Evolutionary conservation across 2,888 invertebrate genomes (phyloP), one percentile per base, ranked within the genome.

Genomic region (Phortica magna): DNA sequence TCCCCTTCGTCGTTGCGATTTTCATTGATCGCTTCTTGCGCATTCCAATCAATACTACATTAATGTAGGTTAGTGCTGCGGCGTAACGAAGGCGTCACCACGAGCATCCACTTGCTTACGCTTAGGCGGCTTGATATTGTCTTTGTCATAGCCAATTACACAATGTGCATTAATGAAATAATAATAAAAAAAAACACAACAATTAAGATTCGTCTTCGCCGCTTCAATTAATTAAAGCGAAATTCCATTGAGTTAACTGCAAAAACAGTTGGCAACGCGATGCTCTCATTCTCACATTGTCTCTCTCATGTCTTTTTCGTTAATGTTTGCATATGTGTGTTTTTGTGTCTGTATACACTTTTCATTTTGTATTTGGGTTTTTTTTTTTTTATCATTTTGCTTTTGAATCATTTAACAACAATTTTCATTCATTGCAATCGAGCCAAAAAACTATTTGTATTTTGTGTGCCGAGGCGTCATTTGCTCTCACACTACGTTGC

Each of bases 351-450:
- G 73, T 79, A 75, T 73, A 75, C 74, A 71, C 78, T 80, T 80
- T 80, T 79, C 78, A 80, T 31, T 31, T 31, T 31, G 31, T 31
- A 31, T 31, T 31, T 31, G 31, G n/a, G n/a, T 1, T 31, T 31
- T 31, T 31, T 31, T 31, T 31, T 31, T 31, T 31, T 31, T 31
- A 31, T 31, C 31, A 31, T 31, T 31, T 31, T 31, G 31, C 31
- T 31, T 73, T 79, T 76, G 82, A 84, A 83, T 55, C 55, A 55
- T 14, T 55, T 55, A 84, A 86, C 87, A 88, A 85, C 85, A 88
- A 87, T 84, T 83, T 88, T 89, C 88, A 88, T 88, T 88, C 88
- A 88, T 88, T 87, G 82, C 87, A 82, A 80, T 80, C 84, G 31
- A 84, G 86, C 83, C 81, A 83, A 85, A 84, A 81, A 88, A 81